Evolutionary conservation across 2,797 vertebrate genomes (phyloP), one percentile per base, ranked within the genome.

Genomic region (Eidolon dupreanum): DNA sequence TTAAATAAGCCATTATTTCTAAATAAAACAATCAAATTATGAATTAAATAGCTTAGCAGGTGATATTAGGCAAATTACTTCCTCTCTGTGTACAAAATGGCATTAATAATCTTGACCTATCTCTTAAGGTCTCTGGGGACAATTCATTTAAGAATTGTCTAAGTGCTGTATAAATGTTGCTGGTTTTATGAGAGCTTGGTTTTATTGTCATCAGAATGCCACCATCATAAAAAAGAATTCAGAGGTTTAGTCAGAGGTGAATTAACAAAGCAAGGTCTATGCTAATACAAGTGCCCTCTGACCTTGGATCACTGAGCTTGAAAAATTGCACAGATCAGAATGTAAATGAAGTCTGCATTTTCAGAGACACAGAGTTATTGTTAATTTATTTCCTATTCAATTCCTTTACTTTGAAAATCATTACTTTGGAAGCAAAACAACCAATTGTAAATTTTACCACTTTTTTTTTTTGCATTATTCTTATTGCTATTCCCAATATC

Each of bases 311-410:
- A 79, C 82, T 84, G 78, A 94, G 65, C 90, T 84, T 96, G 90
- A 97, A 97, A 96, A 90, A 87, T 43, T 1, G 6, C 68, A 88
- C 68, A 93, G 70, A 96, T 87, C 82, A 93, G 90, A 97, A 97
- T 96, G 88, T 91, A 83, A 97, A 97, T 97, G 85, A 96, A 95
- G 83, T 94, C 85, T 97, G 88, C 78, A 95, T 94, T 97, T 96
- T 95, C 84, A 70, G 92, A 97, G 74, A 85, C 71, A 86, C 43
- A 49, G 38, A 68, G 77, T 83, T 97, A 86, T 95, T 81, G 71
- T 88, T 94, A 33, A 70, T 88, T 61, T 49, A 92, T 92, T 92
- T 93, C 71, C 51, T 84, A 95, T 89, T 95, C 59, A 93, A 61
- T 65, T 78, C 41, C 43, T 94, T 88, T 59, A 61, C 82, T 97